A percentile compares a stretch with the other conserved stretches of the same genome.
phyloP scores from a whole-genome alignment of 1,140 invertebrate genomes.

The Schmidtea mediterranea region DNA sequence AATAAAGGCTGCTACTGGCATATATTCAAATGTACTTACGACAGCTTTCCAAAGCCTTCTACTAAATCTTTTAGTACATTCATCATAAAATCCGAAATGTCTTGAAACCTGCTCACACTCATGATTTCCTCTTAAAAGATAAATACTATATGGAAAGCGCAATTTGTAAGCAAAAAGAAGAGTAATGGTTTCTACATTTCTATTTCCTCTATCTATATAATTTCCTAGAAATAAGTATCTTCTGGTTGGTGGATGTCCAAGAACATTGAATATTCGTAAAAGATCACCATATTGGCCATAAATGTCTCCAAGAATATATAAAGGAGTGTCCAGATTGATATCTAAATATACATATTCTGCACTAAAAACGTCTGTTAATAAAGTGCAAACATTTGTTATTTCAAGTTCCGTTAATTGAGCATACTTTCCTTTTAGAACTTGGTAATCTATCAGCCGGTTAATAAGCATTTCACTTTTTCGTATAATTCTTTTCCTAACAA shows the following conservation, averaged over 20 bases:
- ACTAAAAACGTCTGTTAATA: background rate
- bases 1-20: background rate
- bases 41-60: background rate
- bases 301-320: constrained; percentile 76
- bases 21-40: background rate
- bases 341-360: background rate
- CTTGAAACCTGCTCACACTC: constrained; percentile 38
- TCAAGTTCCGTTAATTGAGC: constrained; percentile 1
- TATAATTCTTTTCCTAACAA: no score
- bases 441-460: background rate
- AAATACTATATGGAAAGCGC: constrained; percentile 37
- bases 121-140: constrained; percentile 39
- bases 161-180: constrained; percentile 25
- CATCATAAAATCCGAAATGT: constrained; percentile 31
- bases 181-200: constrained; percentile 66
- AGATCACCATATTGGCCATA: constrained; percentile 99
- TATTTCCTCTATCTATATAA: constrained; percentile 99
- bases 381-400: background rate
- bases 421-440: constrained; percentile 1
- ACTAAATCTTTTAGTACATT: constrained; percentile 1
- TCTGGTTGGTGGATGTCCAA: constrained; percentile 77
- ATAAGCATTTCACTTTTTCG: background rate
- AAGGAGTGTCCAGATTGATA: background rate
- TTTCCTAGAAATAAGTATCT: constrained; percentile 99
- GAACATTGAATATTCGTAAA: constrained; percentile 99